These are phyloP conservation scores for Diorhabda carinulata DNA, from an alignment of 1,140 invertebrate species.

Conservation along the genomic window DNA sequence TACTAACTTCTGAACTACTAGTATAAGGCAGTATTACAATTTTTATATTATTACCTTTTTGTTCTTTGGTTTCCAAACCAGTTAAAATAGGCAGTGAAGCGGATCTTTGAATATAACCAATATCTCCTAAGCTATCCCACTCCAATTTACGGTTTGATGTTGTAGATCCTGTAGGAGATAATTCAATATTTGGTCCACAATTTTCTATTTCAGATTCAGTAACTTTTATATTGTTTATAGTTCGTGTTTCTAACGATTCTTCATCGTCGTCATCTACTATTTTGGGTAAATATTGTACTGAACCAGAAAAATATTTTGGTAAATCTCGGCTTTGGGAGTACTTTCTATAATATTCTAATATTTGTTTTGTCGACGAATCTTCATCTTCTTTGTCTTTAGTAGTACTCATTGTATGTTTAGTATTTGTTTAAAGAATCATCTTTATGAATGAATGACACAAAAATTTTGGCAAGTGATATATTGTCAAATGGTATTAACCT, in stretches of 20 bases:
- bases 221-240: slow-evolving; percentile 4
- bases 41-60: background rate
- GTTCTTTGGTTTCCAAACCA: slow-evolving; percentile 7
- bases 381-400: slow-evolving; percentile 15
- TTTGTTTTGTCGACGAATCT: slow-evolving; percentile 30
- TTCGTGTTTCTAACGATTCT: slow-evolving; percentile 10
- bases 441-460: background rate
- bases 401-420: no score
- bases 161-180: slow-evolving; percentile 60
- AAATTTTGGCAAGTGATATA: slow-evolving; percentile 1
- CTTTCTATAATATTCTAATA: slow-evolving; percentile 43
- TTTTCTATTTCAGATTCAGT: slow-evolving; percentile 14
- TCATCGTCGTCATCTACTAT: slow-evolving; percentile 24
- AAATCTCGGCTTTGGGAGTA: slow-evolving; percentile 40
- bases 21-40: slow-evolving; percentile 9
- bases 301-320: slow-evolving; percentile 43
- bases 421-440: background rate
- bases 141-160: slow-evolving; percentile 63
- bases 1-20: slow-evolving; percentile 11
- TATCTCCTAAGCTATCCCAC: slow-evolving; percentile 74
- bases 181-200: slow-evolving; percentile 5
- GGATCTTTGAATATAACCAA: slow-evolving; percentile 57
- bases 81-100: slow-evolving; percentile 37
- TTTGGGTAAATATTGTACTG: slow-evolving; percentile 29
- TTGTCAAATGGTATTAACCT: background rate